These are phyloP conservation scores for Drosophila imparisetae DNA, from an alignment of 2,888 invertebrate genomes.

Conservation along the genomic window DNA sequence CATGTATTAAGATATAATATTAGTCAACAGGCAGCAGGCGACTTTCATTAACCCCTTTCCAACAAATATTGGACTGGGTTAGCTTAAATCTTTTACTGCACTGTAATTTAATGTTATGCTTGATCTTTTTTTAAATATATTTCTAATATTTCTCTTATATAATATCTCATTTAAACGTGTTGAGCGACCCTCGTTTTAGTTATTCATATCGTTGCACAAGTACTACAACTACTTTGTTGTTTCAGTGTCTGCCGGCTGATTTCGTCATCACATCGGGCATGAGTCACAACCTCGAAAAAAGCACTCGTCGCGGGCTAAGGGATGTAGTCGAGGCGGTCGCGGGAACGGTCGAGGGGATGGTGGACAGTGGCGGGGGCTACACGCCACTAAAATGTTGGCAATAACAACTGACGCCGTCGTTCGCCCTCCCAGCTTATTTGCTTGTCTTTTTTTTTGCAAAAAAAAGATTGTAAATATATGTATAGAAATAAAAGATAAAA, in stretches of 20 bases:
- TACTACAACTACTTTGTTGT: conserved; percentile 33
- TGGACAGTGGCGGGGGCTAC: not conserved
- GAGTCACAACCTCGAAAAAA: conserved; percentile 51
- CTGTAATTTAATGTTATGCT: too few species aligned
- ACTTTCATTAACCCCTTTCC: not conserved
- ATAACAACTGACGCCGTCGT: conserved; percentile 70
- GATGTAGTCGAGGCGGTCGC: not conserved
- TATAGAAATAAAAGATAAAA: conserved; percentile 3
- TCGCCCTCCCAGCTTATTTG: conserved; percentile 35
- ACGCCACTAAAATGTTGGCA: conserved; percentile 64
- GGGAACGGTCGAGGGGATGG: not conserved
- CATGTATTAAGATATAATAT: not conserved
- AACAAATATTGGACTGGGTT: too few species aligned
- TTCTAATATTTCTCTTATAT: rapidly evolving
- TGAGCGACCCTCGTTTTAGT: conserved; percentile 41
- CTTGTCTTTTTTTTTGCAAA: conserved; percentile 32
- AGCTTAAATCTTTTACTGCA: too few species aligned
- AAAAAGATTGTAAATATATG: not conserved
- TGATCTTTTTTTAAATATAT: too few species aligned
- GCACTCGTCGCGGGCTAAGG: conserved; percentile 1
- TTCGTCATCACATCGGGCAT: conserved; percentile 67
- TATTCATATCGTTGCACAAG: conserved; percentile 27
- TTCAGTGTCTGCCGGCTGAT: conserved; percentile 55
- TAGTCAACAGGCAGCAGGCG: not conserved
- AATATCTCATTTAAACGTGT: not conserved